Percentiles rank a stretch among this genome's conserved stretches.
Evolutionary conservation across 1,140 invertebrate genomes (phyloP).

Genomic region (Drosophila athabasca): DNA sequence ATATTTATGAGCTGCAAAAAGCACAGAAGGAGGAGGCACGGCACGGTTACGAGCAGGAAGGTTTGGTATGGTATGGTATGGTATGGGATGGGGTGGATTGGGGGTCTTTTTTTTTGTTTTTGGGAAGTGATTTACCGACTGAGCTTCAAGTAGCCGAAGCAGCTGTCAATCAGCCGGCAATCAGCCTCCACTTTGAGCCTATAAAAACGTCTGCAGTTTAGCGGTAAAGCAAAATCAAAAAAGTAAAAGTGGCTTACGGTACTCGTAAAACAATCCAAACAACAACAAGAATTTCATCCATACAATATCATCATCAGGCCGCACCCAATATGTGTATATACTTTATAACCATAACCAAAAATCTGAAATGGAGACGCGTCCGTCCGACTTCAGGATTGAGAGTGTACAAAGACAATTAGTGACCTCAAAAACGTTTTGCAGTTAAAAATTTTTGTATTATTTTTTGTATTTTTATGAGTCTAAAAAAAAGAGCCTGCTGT

Average conservation of each 20-base stretch:
- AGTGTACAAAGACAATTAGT: conserved; percentile 68
- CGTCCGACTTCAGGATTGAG: conserved; percentile 6
- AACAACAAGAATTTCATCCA: conserved; percentile 47
- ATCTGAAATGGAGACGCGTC: conserved; percentile 40
- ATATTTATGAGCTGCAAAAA: conserved; percentile 65
- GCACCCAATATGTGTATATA: conserved; percentile 36
- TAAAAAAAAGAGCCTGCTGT: conserved; percentile 41
- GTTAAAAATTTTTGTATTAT: conserved; percentile 46
- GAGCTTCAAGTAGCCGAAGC: conserved; percentile 73
- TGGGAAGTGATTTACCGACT: conserved; percentile 66
- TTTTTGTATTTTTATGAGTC: conserved; percentile 43
- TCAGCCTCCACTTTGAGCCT: conserved; percentile 76
- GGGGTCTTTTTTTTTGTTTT: too few relatives aligned
- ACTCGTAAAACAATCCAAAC: conserved; percentile 43
- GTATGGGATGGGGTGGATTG: background rate
- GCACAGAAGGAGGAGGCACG: conserved; percentile 5
- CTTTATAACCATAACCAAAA: background rate
- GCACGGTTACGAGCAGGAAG: background rate
- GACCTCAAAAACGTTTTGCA: conserved; percentile 79
- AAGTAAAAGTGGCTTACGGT: conserved; percentile 81
- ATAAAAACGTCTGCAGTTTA: conserved; percentile 72
- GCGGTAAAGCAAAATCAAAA: conserved; percentile 50
- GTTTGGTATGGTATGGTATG: background rate
- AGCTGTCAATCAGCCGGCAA: conserved; percentile 77
- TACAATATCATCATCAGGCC: conserved; percentile 24